phyloP scores from a whole-genome alignment of 2,113 vertebrate species.

The Kobus ellipsiprymnus region DNA sequence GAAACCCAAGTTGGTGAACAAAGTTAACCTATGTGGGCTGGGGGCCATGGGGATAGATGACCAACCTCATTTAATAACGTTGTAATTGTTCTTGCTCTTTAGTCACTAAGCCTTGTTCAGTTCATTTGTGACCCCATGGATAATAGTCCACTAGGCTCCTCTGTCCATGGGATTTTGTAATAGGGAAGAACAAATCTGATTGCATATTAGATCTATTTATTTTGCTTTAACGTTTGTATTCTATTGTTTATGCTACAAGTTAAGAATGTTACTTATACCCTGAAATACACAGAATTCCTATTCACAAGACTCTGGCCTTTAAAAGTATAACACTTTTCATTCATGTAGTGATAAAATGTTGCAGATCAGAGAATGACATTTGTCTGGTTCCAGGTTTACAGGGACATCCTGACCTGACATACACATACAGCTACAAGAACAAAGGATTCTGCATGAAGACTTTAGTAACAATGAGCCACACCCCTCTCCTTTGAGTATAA shows the following conservation, averaged over 20 bases:
- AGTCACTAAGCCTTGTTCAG: neutral
- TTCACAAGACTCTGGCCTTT: neutral
- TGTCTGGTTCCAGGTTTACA: neutral
- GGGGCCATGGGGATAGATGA: neutral
- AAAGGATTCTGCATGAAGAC: neutral
- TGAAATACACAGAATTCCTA: neutral
- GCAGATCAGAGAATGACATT: neutral
- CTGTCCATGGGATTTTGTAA: neutral
- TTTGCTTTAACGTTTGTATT: neutral
- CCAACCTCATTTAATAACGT: neutral
- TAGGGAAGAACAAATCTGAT: neutral
- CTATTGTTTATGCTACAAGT: neutral
- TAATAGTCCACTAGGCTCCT: neutral
- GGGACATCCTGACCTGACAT: neutral
- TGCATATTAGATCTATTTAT: neutral
- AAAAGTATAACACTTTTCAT: neutral
- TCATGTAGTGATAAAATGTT: neutral
- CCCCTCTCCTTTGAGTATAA: neutral
- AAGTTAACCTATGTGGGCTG: neutral
- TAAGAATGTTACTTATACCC: neutral
- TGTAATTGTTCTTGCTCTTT: neutral
- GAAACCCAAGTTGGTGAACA: neutral
- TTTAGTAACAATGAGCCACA: neutral
- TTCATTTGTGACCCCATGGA: neutral
- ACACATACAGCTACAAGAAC: neutral